Percentiles rank a stretch among this genome's conserved stretches.
Conservation (phyloP, 2,888 invertebrate species). For the Malthinus seriepunctatus region DNA sequence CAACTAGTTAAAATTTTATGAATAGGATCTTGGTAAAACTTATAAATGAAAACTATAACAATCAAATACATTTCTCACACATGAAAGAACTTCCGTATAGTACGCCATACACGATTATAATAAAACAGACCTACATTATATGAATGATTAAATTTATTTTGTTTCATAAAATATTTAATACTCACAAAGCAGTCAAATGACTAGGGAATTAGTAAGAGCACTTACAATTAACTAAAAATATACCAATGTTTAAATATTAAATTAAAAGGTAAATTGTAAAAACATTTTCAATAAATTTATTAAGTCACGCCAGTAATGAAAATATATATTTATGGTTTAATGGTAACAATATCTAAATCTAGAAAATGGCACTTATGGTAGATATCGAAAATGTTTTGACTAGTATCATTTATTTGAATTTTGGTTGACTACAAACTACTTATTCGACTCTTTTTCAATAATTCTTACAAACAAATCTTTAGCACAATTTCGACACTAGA, state of each 20-base stretch:
- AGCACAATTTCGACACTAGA: too few species aligned
- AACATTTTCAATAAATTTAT: background rate
- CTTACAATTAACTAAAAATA: conserved; percentile 12
- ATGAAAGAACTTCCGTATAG: too few species aligned
- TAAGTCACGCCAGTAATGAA: background rate
- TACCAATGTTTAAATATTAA: background rate
- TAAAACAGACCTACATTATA: too few species aligned
- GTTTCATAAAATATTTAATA: conserved; percentile 51
- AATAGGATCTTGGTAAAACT: too few species aligned
- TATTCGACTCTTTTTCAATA: background rate
- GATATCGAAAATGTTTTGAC: background rate
- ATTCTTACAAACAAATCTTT: too few species aligned
- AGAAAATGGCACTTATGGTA: conserved; percentile 2
- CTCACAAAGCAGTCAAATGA: conserved; percentile 1
- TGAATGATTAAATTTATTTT: background rate
- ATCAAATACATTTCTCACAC: too few species aligned
- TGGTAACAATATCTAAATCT: background rate
- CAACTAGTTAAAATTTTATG: too few species aligned
- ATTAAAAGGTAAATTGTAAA: background rate
- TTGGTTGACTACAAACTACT: background rate
- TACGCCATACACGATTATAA: too few species aligned
- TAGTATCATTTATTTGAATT: background rate
- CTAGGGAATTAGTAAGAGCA: conserved; percentile 24
- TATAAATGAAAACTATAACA: too few species aligned
- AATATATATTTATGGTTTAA: background rate